These are phyloP conservation scores for Arnoldichthys spilopterus DNA, from an alignment of 2,797 vertebrate species.

Conservation along the genomic window DNA sequence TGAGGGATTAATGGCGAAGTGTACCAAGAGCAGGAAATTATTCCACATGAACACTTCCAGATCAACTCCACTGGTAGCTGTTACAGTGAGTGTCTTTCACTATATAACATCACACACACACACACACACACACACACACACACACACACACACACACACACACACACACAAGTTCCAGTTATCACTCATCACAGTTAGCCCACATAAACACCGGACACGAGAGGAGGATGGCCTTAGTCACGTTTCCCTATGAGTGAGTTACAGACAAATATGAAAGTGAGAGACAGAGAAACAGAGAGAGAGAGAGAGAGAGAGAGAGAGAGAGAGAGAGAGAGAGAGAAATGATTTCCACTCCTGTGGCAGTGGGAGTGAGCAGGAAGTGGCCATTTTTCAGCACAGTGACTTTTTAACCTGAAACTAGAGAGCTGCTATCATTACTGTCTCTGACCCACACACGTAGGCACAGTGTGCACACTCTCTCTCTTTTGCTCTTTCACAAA, in stretches of 20 bases:
- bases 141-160: neutral
- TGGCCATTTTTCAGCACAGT: conserved; percentile 71
- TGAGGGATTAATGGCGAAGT: neutral
- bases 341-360: conserved; percentile 60
- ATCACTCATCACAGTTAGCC: conserved; percentile 31
- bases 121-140: conserved; percentile 14
- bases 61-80: conserved; percentile 24
- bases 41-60: conserved; percentile 39
- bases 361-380: conserved; percentile 66
- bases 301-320: neutral
- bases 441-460: neutral
- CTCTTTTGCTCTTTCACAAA: neutral
- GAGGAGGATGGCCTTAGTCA: conserved; percentile 32
- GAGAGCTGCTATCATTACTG: conserved; percentile 75
- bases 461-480: conserved; percentile 8
- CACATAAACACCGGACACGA: conserved; percentile 31
- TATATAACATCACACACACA: conserved; percentile 27
- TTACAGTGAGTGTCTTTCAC: conserved; percentile 28
- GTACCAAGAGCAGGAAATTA: conserved; percentile 40
- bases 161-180: neutral
- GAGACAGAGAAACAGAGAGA: conserved; percentile 9
- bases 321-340: too few species aligned
- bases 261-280: conserved; percentile 31
- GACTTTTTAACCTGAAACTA: conserved; percentile 51
- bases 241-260: conserved; percentile 10